These are phyloP conservation scores for Macaca fascicularis DNA, from an alignment of 2,113 vertebrate genomes.

Conservation along the genomic window T2T-MFA8v1.1 NC_088386.1:86341001-86341500, in stretches of 20 bases:
- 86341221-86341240: background rate
- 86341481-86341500: background rate
- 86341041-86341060: background rate
- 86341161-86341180: background rate
- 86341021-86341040: background rate
- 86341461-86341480: background rate
- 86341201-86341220: background rate
- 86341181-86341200: background rate
- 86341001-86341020: background rate
- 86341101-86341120: background rate
- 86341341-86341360: background rate
- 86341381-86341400: background rate
- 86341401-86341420: background rate
- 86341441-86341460: background rate
- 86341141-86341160: background rate
- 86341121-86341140: background rate
- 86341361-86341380: background rate
- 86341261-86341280: background rate
- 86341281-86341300: background rate
- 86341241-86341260: background rate
- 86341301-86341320: background rate
- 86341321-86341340: background rate
- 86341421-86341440: background rate
- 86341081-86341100: background rate
- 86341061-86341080: background rate